Base-by-base conservation (phyloP, 2,797 vertebrate species). In the Poeciliopsis turneri region DNA sequence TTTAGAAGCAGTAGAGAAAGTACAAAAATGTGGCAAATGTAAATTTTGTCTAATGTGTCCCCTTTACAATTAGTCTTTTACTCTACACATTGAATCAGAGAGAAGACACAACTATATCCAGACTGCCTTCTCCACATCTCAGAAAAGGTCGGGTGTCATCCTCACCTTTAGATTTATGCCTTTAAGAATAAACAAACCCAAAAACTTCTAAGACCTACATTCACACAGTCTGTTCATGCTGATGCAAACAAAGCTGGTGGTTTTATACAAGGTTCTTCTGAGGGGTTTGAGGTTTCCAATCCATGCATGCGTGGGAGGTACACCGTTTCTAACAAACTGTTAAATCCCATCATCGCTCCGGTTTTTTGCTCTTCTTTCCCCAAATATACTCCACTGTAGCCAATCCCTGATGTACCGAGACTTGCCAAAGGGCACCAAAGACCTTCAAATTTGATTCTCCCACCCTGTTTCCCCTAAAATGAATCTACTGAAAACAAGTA, bases 81-180 rank as follows among this genome's bases (percentile, higher is more conserved):
- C 47, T 51, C 61, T 66, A 59, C 47, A 69, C 75, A 85, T 7
- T 51, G 5, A 53, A 79, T 80, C 85, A 55, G 84, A 78, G 81
- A 85, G 81, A 86, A 88, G 93, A 93, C 85, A 90, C 94, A 88
- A 90, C 90, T 91, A 84, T 80, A 69, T 76, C 77, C 80, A 68
- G 39, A 70, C 76, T 68, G 85, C 82, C 86, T 89, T 36, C 78
- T 82, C 84, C 72, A 75, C 79, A 87, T 86, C 74, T 82, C 57
- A 82, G 92, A 95, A 86, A 68, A 92, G 80, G 87, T 89, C 93
- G 94, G 90, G 93, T 95, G 94, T 84, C 76, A 72, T 61, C 49
- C 74, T 80, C 46, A 81, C 81, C 73, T 20, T 1, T 59, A 66
- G 79, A 70, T 72, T 73, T 68, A 69, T 47, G 77, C 80, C 80